phyloP scores from a whole-genome alignment of 2,797 vertebrate species.

The Erethizon dorsatum region DNA sequence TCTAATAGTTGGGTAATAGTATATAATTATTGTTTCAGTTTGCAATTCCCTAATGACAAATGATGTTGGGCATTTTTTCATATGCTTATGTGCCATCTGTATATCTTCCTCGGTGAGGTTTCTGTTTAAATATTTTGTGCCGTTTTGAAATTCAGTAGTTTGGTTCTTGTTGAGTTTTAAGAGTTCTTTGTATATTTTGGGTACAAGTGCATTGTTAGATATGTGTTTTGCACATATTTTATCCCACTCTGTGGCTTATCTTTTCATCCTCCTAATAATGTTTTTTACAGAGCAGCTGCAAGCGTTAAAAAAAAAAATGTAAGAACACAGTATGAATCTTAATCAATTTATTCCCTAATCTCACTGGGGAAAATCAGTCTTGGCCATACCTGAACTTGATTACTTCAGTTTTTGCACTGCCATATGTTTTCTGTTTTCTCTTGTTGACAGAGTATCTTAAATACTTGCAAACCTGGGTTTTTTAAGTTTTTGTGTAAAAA shows the following conservation, averaged over 20 bases:
- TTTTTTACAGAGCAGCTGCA: slow-evolving; percentile 55
- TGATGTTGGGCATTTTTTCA: slow-evolving; percentile 60
- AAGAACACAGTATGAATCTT: background rate
- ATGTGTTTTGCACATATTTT: slow-evolving; percentile 29
- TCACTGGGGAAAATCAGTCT: slow-evolving; percentile 23
- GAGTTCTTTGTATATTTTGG: slow-evolving; percentile 60
- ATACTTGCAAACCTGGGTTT: background rate
- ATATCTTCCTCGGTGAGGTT: slow-evolving; percentile 9
- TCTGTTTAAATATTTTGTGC: slow-evolving; percentile 47
- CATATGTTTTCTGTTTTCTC: background rate
- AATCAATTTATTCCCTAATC: background rate
- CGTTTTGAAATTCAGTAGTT: slow-evolving; percentile 36
- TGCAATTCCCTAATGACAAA: slow-evolving; percentile 21
- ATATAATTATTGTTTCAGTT: slow-evolving; percentile 58
- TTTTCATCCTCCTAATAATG: slow-evolving; percentile 13
- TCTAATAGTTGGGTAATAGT: slow-evolving; percentile 42
- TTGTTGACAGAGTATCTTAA: background rate
- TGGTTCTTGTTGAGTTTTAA: slow-evolving; percentile 59
- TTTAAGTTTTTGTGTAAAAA: slow-evolving; percentile 17
- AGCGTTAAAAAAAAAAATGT: background rate
- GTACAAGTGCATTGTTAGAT: background rate
- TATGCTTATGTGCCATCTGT: slow-evolving; percentile 70
- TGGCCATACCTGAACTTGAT: background rate
- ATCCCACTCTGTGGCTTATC: background rate
- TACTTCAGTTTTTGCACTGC: background rate